Conservation (phyloP, 2,888 invertebrate genomes). For the Amblyjoppa proteus region DNA sequence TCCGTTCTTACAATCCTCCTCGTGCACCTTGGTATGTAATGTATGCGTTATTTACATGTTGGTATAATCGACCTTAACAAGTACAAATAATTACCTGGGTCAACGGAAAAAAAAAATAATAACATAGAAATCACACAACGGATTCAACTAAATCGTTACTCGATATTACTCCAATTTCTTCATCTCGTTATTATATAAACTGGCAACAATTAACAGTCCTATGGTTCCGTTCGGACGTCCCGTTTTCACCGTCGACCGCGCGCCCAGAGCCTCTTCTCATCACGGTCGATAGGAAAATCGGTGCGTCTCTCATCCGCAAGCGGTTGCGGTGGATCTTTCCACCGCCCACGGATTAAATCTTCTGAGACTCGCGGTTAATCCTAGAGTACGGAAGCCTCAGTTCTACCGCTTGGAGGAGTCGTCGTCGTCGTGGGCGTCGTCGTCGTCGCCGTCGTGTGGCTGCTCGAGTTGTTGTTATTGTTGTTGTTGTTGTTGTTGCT, state of each 20-base stretch:
- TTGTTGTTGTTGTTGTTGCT: constrained; percentile 88
- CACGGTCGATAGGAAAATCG: constrained; percentile 25
- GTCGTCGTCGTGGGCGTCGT: constrained; percentile 70
- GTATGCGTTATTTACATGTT: constrained; percentile 79
- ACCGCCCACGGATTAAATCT: constrained; percentile 16
- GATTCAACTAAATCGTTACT: constrained; percentile 79
- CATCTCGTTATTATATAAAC: constrained; percentile 79
- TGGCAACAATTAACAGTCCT: constrained; percentile 85
- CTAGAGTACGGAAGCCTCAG: constrained; percentile 89
- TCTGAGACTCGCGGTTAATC: constrained; percentile 44
- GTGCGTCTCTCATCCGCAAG: constrained; percentile 17
- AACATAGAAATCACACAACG: constrained; percentile 78
- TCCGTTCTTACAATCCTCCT: constrained; percentile 38
- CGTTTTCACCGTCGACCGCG: constrained; percentile 19
- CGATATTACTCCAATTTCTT: constrained; percentile 71
- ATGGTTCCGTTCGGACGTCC: constrained; percentile 67
- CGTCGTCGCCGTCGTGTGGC: constrained; percentile 72
- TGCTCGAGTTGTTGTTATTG: constrained; percentile 80
- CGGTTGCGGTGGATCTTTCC: constrained; percentile 22
- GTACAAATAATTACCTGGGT: constrained; percentile 84
- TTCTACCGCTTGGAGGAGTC: constrained; percentile 83
- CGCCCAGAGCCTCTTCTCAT: background rate
- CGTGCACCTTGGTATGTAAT: constrained; percentile 51
- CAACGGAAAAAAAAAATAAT: constrained; percentile 73
- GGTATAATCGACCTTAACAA: constrained; percentile 79